Conservation (phyloP, 92 coral and sea anemone genomes). For the Porites evermanni region DNA sequence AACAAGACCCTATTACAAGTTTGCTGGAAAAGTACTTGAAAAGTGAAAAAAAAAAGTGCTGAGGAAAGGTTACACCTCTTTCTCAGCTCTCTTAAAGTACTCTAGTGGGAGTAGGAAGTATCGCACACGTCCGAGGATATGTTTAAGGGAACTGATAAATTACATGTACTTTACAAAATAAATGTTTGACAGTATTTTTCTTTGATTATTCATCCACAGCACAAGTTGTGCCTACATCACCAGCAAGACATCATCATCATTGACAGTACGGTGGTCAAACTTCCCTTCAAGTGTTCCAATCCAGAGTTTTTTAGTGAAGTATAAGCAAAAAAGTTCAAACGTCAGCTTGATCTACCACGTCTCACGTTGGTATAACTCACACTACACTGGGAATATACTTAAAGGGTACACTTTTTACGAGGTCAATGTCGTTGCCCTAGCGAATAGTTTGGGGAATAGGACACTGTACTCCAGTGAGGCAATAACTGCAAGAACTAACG, state of each 20-base stretch:
- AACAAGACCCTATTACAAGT: not conserved
- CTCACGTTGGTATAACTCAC: not conserved
- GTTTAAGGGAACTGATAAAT: too few species aligned
- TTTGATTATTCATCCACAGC: not conserved
- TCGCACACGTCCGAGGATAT: too few species aligned
- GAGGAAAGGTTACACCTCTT: too few species aligned
- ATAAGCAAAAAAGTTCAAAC: not conserved
- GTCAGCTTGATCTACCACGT: conserved; percentile 9
- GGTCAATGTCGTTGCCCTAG: conserved; percentile 7
- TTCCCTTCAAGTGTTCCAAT: conserved; percentile 2
- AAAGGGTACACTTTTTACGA: conserved; percentile 9
- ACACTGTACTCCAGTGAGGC: not conserved
- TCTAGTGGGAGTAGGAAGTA: too few species aligned
- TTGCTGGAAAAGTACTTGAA: not conserved
- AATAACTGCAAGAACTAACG: not conserved
- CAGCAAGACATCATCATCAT: not conserved
- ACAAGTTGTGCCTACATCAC: not conserved
- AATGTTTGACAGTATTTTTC: too few species aligned
- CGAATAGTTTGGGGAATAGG: not conserved
- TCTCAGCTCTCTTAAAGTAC: too few species aligned
- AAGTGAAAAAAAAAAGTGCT: not conserved
- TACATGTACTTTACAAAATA: too few species aligned
- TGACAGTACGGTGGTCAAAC: not conserved
- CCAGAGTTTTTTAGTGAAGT: not conserved
- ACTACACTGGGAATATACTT: not conserved